A percentile compares a stretch with the other conserved stretches of the same genome.
These are phyloP conservation scores for Drosophila lini DNA, from an alignment of 1,140 invertebrate species.

Conservation along the genomic window DNA sequence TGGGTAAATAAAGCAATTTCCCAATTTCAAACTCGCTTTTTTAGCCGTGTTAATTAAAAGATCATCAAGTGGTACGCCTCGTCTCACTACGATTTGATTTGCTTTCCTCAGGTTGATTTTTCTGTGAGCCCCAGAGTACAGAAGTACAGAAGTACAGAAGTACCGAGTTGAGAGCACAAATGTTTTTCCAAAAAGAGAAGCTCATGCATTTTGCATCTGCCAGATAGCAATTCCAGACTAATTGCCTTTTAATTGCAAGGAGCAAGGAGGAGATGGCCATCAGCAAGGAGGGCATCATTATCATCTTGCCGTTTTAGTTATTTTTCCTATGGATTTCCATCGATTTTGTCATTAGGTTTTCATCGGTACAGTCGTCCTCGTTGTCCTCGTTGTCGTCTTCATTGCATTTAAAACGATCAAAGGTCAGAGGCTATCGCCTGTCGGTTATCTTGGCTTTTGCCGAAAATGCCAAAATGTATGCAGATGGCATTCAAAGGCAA, in stretches of 20 bases:
- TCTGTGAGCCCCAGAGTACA: not conserved
- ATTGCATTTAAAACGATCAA: slow-evolving; percentile 34
- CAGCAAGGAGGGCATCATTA: slow-evolving; percentile 6
- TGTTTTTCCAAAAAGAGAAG: slow-evolving; percentile 9
- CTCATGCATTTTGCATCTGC: slow-evolving; percentile 34
- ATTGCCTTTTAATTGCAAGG: slow-evolving; percentile 77
- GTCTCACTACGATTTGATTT: slow-evolving; percentile 1
- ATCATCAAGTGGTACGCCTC: slow-evolving; percentile 23
- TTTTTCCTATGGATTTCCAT: slow-evolving; percentile 40
- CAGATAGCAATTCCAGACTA: slow-evolving; percentile 49
- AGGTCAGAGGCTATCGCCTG: slow-evolving; percentile 20
- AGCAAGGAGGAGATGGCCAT: slow-evolving; percentile 3
- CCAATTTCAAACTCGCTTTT: not conserved
- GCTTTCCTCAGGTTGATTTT: slow-evolving; percentile 8
- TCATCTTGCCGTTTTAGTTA: slow-evolving; percentile 10
- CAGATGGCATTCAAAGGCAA: slow-evolving; percentile 31
- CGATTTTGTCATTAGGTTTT: slow-evolving; percentile 52
- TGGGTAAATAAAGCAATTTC: slow-evolving; percentile 9
- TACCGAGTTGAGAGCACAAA: not conserved
- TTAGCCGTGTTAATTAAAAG: slow-evolving; percentile 32
- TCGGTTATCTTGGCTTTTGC: not conserved
- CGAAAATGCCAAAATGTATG: slow-evolving; percentile 29
- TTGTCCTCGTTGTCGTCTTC: not conserved
- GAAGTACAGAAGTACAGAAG: not conserved
- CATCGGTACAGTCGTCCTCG: not conserved